Evolutionary conservation across 2,113 vertebrate species (phyloP).

Genomic region (Aythya baeri): DNA sequence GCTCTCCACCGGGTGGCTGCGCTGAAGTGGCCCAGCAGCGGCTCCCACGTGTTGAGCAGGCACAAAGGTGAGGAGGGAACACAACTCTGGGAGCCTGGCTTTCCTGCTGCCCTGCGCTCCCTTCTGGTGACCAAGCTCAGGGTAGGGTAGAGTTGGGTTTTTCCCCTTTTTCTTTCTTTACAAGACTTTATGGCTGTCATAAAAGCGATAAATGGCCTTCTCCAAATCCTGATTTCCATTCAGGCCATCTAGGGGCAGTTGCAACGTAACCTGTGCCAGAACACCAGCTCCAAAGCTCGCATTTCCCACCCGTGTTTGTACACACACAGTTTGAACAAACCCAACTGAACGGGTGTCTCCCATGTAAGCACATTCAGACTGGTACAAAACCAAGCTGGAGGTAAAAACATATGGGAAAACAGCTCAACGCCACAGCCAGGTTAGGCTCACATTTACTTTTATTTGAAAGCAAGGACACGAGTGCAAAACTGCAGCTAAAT

Average conservation of each 20-base stretch:
- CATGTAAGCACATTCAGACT: not conserved
- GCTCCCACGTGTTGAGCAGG: not conserved
- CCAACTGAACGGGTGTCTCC: not conserved
- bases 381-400: not conserved
- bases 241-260: not conserved
- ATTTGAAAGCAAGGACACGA: not conserved
- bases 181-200: not conserved
- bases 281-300: slow-evolving; percentile 12
- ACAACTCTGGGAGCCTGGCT: not conserved
- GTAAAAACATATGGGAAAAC: not conserved
- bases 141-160: not conserved
- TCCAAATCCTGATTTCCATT: not conserved
- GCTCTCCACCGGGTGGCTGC: not conserved
- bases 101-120: not conserved
- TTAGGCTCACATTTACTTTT: not conserved
- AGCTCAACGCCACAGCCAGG: not conserved
- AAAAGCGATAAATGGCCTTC: not conserved
- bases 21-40: not conserved
- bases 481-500: not conserved
- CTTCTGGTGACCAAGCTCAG: not conserved
- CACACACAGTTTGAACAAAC: not conserved
- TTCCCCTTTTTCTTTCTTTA: not conserved
- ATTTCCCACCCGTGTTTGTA: not conserved
- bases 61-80: not conserved
- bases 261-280: not conserved